A percentile compares a stretch with the other conserved stretches of the same genome.
Conservation (phyloP, 2,888 invertebrate genomes). For the Chorisops tibialis region DNA sequence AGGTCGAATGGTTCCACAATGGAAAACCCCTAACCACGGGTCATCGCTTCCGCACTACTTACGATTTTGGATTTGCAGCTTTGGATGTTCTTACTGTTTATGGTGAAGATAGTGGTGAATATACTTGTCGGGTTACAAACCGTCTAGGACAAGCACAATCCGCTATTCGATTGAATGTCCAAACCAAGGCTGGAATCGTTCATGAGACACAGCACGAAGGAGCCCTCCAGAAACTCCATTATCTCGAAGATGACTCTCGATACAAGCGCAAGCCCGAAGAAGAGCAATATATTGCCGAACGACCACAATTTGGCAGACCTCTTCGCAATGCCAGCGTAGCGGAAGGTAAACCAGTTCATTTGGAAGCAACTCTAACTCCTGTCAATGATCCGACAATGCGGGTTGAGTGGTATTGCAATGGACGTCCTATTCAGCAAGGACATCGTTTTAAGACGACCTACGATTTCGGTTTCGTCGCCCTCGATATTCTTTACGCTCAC, state of each 20-base stretch:
- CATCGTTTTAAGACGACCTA: slow-evolving; percentile 95
- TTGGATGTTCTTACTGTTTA: slow-evolving; percentile 92
- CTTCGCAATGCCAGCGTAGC: slow-evolving; percentile 80
- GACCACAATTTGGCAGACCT: slow-evolving; percentile 85
- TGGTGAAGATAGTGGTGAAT: slow-evolving; percentile 91
- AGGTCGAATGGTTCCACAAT: slow-evolving; percentile 92
- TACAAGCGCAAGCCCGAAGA: slow-evolving; percentile 69
- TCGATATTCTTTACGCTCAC: slow-evolving; percentile 95
- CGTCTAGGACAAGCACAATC: slow-evolving; percentile 79
- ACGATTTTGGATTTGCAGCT: slow-evolving; percentile 96
- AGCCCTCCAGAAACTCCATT: slow-evolving; percentile 86
- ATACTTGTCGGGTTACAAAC: slow-evolving; percentile 84
- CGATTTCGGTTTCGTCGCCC: slow-evolving; percentile 95
- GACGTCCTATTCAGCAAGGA: slow-evolving; percentile 85
- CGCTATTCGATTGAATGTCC: slow-evolving; percentile 74
- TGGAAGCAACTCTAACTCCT: slow-evolving; percentile 93
- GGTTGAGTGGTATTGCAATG: slow-evolving; percentile 98
- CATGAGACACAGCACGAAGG: slow-evolving; percentile 90
- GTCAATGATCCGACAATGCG: slow-evolving; percentile 98
- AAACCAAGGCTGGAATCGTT: slow-evolving; percentile 79
- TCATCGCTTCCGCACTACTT: slow-evolving; percentile 88
- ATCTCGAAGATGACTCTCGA: slow-evolving; percentile 81
- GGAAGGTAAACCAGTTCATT: slow-evolving; percentile 84
- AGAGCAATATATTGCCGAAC: slow-evolving; percentile 74
- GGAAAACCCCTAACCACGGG: slow-evolving; percentile 83